Evolutionary conservation across 2,797 vertebrate species (phyloP).

Genomic region (Sebastes trivittatus): DNA sequence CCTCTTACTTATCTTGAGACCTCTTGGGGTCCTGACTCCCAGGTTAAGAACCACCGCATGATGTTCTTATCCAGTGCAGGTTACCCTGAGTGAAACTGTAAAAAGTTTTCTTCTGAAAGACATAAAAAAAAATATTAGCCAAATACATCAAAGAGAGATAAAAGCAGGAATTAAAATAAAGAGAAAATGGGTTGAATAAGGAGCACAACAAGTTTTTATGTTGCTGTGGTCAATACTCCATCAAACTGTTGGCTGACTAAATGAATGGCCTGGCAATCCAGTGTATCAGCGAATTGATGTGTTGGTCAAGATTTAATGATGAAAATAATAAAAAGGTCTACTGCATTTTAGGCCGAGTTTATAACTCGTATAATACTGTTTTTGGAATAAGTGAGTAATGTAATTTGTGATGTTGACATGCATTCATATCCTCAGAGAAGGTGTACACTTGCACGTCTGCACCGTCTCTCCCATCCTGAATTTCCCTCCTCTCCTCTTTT

Average conservation of each 20-base stretch:
- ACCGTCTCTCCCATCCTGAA: constrained; percentile 24
- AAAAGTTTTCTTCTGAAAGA: not conserved
- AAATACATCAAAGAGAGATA: not conserved
- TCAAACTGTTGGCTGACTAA: not conserved
- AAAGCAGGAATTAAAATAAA: not conserved
- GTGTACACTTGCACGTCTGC: constrained; percentile 33
- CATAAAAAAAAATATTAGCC: not conserved
- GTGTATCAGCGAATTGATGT: not conserved
- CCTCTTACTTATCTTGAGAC: not conserved
- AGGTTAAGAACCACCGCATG: not conserved
- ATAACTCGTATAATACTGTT: not conserved
- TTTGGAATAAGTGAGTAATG: not conserved
- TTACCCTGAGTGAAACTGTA: not conserved
- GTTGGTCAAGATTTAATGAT: not conserved
- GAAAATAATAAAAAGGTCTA: not conserved
- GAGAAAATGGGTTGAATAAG: not conserved
- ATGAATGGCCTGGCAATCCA: not conserved
- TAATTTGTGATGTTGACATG: not conserved
- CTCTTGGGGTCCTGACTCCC: rapidly evolving
- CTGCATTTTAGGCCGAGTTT: not conserved
- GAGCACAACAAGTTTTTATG: not conserved
- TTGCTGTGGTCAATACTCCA: not conserved
- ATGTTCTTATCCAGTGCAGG: not conserved
- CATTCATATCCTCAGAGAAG: constrained; percentile 30
- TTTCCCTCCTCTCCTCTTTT: constrained; percentile 58